phyloP scores from a whole-genome alignment of 2,113 vertebrate genomes.

The Stegastes partitus region DNA sequence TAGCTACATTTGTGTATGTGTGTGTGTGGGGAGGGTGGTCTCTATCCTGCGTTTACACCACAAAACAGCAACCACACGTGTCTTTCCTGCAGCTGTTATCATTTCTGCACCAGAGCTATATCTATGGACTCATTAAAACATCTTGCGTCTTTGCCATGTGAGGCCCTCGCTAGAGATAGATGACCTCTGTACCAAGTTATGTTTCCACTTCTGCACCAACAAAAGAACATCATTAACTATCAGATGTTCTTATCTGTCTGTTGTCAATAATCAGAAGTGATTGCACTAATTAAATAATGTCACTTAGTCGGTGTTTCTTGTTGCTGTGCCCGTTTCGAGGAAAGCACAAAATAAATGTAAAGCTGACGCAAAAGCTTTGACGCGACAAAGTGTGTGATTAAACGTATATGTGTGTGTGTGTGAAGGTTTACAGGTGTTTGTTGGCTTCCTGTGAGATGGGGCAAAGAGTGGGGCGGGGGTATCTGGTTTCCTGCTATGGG shows the following conservation, averaged over 20 bases:
- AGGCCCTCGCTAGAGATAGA: neutral
- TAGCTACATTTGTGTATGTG: neutral
- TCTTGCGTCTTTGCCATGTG: neutral
- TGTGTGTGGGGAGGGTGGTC: too few species aligned
- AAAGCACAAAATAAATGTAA: neutral
- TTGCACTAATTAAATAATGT: neutral
- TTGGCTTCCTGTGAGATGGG: constrained; percentile 41
- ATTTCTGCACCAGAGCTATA: neutral
- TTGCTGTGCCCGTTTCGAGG: too few species aligned
- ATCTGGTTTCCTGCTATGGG: constrained; percentile 60
- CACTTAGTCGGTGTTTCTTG: neutral
- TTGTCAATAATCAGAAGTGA: neutral
- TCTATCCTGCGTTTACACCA: neutral
- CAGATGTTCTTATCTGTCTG: neutral
- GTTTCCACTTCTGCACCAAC: neutral
- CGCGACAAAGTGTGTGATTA: neutral
- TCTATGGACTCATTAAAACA: constrained; percentile 15
- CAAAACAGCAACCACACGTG: constrained; percentile 8
- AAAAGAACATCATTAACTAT: neutral
- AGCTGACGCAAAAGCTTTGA: neutral
- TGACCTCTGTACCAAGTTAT: neutral
- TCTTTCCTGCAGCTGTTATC: constrained; percentile 22
- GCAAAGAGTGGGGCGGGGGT: neutral
- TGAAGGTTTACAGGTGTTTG: constrained; percentile 9
- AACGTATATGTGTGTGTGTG: neutral